Evolutionary conservation across 2,797 vertebrate genomes (phyloP), one percentile per base, ranked within the genome.

Genomic region (Pantherophis vulpinus): DNA sequence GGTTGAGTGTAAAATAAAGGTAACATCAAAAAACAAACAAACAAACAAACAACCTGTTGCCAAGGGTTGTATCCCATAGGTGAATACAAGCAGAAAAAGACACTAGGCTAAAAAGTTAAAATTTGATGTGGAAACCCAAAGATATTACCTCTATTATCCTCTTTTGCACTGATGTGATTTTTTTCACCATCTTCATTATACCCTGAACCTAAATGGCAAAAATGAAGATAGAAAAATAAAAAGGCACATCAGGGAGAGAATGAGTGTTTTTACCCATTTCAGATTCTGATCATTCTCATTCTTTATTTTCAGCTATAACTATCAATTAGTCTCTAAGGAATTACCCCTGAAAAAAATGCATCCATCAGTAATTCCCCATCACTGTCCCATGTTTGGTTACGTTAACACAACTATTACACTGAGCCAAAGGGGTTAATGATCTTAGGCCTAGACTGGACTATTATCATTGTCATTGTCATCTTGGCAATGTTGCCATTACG

Each of bases 111-210:
- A 8, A 61, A 12, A n/a, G 23, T 47, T 83, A 83, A 83, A 25
- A 83, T 47, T 47, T 25, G 11, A 47, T 47, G 11, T 13, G 20
- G 42, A 83, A 83, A 83, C 10, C 79, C 37, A 83, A 54, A 37
- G 89, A 91, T 95, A 94, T 97, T 97, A 98, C 98, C 98, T 98
- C 97, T 97, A 93, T 94, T 97, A 29, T 98, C 97, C 95, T 97
- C 97, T 93, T 97, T 47, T 93, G 97, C 86, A 94, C 97, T 98
- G 94, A 96, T 88, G 87, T 98, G 97, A 87, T 98, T 98, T 96
- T 97, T 98, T 96, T 97, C 97, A 93, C 89, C 94, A 63, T 98
- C 97, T 95, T 98, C 98, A 91, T 94, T 96, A 91, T 97, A 98
- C 94, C 92, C 96, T 95, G 95, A 93, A 83, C 95, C 96, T 97